Evolutionary conservation across 1,140 invertebrate genomes (phyloP).

Genomic region (Epicauta chinensis): DNA sequence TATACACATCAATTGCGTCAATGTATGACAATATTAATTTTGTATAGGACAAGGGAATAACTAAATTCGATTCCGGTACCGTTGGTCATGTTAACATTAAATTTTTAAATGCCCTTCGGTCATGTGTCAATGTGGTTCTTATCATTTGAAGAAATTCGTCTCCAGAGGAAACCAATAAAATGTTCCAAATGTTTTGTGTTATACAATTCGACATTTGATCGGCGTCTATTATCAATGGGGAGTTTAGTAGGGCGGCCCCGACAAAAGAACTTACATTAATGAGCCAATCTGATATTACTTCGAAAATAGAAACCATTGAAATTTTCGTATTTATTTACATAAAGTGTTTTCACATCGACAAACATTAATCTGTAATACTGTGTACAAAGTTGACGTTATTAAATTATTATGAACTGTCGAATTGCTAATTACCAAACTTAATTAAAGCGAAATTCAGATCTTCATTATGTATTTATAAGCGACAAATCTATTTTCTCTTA

Average conservation of each 20-base stretch:
- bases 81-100: constrained; percentile 17
- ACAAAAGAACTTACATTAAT: too few species aligned
- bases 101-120: constrained; percentile 14
- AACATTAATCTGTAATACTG: neutral
- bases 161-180: neutral
- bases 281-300: too few species aligned
- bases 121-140: constrained; percentile 20
- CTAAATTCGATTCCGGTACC: constrained; percentile 10
- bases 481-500: constrained; percentile 5
- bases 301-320: too few species aligned
- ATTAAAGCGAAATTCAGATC: constrained; percentile 3
- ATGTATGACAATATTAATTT: constrained; percentile 19
- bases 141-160: constrained; percentile 18
- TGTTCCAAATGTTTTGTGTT: neutral
- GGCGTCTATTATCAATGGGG: neutral
- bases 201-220: constrained; percentile 8
- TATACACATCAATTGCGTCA: neutral
- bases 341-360: neutral
- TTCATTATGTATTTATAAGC: constrained; percentile 1
- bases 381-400: constrained; percentile 2
- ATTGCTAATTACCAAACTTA: constrained; percentile 8
- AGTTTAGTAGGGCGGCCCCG: too few species aligned
- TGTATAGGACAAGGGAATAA: constrained; percentile 14
- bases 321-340: neutral
- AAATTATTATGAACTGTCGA: constrained; percentile 10